These are phyloP conservation scores for Enteromius trimaculatus DNA, from an alignment of 2,797 vertebrate species.

Conservation along the genomic window DNA sequence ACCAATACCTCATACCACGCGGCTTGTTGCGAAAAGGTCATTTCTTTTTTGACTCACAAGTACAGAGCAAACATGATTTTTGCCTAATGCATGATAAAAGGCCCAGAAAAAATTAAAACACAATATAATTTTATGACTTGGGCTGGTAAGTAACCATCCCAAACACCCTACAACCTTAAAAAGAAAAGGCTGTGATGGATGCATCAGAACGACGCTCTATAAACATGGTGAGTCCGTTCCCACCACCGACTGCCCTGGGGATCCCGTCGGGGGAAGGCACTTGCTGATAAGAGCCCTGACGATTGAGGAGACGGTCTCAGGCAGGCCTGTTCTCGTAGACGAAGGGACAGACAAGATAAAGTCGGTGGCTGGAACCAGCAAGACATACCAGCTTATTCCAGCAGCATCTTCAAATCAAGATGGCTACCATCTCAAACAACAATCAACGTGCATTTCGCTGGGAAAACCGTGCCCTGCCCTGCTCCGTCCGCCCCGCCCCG, in stretches of 20 bases:
- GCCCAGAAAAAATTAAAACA: background rate
- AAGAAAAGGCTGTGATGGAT: background rate
- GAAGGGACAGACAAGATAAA: constrained; percentile 8
- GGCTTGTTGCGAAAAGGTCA: background rate
- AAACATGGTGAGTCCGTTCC: constrained; percentile 17
- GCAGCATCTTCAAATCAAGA: constrained; percentile 1
- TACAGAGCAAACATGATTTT: background rate
- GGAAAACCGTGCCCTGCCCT: constrained; percentile 35
- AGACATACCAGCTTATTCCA: background rate
- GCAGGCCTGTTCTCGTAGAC: constrained; percentile 10
- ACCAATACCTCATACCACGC: background rate
- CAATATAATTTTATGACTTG: too few species aligned
- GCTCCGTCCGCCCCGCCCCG: constrained; percentile 28
- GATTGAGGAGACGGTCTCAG: constrained; percentile 31
- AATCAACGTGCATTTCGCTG: constrained; percentile 19
- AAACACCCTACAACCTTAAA: background rate
- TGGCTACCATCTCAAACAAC: constrained; percentile 31
- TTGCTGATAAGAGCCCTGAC: constrained; percentile 24
- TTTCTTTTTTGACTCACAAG: background rate
- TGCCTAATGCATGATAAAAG: background rate
- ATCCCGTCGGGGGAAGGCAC: constrained; percentile 36
- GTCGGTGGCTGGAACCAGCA: background rate
- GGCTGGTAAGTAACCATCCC: background rate
- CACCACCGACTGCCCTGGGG: constrained; percentile 25
- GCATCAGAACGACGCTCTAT: background rate